A percentile compares a stretch with the other conserved stretches of the same genome.
phyloP scores from a whole-genome alignment of 2,797 vertebrate species.

The Sciurus carolinensis region DNA sequence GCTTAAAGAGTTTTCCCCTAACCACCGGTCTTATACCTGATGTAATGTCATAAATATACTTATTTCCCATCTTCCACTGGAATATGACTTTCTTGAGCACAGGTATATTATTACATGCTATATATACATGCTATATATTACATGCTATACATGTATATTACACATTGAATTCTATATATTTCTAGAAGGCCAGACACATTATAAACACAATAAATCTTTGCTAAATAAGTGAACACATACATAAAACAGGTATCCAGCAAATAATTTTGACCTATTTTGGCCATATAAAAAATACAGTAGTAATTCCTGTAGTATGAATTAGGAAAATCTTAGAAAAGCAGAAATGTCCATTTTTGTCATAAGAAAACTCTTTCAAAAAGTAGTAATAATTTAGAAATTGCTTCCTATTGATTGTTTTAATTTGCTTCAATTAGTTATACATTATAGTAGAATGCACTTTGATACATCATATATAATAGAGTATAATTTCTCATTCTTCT shows the following conservation, averaged over 20 bases:
- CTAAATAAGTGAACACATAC: not conserved
- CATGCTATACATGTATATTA: no score
- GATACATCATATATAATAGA: no score
- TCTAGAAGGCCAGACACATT: not conserved
- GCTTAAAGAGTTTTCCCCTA: not conserved
- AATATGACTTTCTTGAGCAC: not conserved
- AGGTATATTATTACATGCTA: not conserved
- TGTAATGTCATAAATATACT: not conserved
- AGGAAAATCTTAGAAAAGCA: not conserved
- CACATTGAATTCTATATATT: not conserved
- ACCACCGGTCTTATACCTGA: not conserved
- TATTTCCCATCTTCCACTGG: not conserved
- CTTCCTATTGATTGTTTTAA: not conserved
- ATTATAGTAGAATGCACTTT: no score
- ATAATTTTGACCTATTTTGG: not conserved
- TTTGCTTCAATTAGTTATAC: no score
- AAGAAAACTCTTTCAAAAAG: not conserved
- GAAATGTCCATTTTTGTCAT: not conserved
- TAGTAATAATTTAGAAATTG: not conserved
- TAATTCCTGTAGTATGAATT: not conserved
- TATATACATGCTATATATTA: not conserved
- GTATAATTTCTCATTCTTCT: no score
- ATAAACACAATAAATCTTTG: not conserved
- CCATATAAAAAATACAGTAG: not conserved
- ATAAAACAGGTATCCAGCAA: not conserved